phyloP scores from a whole-genome alignment of 2,888 invertebrate genomes.

The Heterodera filipjevi region DNA sequence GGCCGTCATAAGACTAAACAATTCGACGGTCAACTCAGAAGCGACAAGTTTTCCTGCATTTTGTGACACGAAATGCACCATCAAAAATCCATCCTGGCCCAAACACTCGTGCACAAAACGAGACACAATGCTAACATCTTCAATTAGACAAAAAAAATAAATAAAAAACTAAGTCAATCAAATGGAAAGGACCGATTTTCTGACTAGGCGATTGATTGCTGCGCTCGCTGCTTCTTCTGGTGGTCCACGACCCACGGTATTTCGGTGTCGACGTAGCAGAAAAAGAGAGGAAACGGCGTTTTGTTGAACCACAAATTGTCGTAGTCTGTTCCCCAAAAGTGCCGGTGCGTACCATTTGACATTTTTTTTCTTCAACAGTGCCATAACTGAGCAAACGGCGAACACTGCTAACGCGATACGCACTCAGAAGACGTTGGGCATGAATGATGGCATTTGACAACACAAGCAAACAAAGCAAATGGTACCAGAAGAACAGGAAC shows the following conservation, averaged over 20 bases:
- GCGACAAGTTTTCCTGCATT: conserved; percentile 62
- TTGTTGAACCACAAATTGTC: neutral
- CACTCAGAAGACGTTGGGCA: neutral
- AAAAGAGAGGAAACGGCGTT: neutral
- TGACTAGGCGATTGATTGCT: neutral
- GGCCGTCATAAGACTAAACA: neutral
- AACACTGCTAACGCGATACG: neutral
- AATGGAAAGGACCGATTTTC: neutral
- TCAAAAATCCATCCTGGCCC: conserved; percentile 60
- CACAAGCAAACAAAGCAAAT: neutral
- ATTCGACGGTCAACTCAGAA: conserved; percentile 38
- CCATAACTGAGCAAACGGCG: neutral
- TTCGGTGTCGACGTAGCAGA: neutral
- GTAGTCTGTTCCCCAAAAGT: neutral
- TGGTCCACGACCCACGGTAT: neutral
- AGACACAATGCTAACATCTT: conserved; percentile 29
- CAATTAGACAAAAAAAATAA: too few species aligned
- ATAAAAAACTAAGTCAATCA: too few species aligned
- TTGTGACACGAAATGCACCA: conserved; percentile 59
- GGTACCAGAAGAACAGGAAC: conserved; percentile 33
- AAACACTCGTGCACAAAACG: conserved; percentile 49
- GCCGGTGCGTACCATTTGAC: neutral
- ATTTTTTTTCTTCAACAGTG: neutral
- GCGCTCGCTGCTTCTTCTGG: neutral
- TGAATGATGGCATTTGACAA: neutral